Evolutionary conservation across 2,113 vertebrate genomes (phyloP).

Genomic region (Phyllostomus hastatus): DNA sequence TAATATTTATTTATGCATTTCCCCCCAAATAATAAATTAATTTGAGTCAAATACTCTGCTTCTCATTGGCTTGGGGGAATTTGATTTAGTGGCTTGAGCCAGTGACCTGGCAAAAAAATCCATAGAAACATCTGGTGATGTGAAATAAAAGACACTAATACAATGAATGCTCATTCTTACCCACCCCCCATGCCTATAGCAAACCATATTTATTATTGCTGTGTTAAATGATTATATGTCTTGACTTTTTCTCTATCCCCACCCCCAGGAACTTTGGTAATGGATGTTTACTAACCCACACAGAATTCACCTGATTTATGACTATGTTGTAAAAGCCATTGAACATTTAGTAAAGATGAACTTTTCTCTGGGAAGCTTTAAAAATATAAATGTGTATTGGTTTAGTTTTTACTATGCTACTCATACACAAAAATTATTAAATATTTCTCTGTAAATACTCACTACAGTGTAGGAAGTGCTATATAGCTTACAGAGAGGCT

Average conservation of each 20-base stretch:
- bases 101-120: conserved; percentile 65
- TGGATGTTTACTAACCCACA: neutral
- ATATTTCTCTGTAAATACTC: neutral
- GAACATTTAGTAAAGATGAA: conserved; percentile 3
- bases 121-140: conserved; percentile 62
- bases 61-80: conserved; percentile 38
- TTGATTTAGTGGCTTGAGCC: conserved; percentile 66
- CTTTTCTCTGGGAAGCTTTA: neutral
- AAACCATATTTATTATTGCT: conserved; percentile 55
- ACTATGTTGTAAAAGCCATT: neutral
- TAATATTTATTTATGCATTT: conserved; percentile 42
- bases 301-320: conserved; percentile 32
- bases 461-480: neutral
- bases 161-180: conserved; percentile 28
- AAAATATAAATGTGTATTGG: neutral
- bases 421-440: neutral
- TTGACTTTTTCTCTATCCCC: conserved; percentile 30
- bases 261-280: conserved; percentile 41
- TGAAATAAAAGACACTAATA: conserved; percentile 61
- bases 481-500: neutral
- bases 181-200: neutral
- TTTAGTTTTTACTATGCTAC: neutral
- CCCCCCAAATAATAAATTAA: conserved; percentile 62
- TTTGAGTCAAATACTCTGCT: conserved; percentile 47
- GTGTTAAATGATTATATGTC: conserved; percentile 57